Percentiles rank a stretch among this genome's conserved stretches.
Evolutionary conservation across 2,888 invertebrate species (phyloP).

Genomic region (Tinea semifulvella): DNA sequence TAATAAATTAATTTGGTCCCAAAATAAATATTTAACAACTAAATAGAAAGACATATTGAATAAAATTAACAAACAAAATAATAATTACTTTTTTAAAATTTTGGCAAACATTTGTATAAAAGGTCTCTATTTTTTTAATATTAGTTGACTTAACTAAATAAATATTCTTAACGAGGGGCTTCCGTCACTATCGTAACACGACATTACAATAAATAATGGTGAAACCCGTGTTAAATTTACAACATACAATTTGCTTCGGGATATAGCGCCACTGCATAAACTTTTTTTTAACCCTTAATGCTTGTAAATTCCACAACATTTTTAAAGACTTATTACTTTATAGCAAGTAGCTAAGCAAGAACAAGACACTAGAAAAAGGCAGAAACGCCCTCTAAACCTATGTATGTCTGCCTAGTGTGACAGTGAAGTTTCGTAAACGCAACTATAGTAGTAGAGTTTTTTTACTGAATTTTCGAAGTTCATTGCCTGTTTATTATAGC

Average conservation of each 20-base stretch:
- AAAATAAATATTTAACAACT: conserved; percentile 63
- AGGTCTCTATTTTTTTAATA: conserved; percentile 51
- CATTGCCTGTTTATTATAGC: too few species aligned
- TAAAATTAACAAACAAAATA: conserved; percentile 49
- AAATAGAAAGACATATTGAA: conserved; percentile 37
- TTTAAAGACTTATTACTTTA: too few species aligned
- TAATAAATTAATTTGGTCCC: conserved; percentile 68
- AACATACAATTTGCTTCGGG: background rate
- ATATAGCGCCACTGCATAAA: background rate
- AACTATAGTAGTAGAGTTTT: too few species aligned
- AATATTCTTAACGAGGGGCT: conserved; percentile 43
- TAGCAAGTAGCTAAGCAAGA: too few species aligned
- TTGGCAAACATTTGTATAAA: conserved; percentile 55
- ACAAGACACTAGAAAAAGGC: too few species aligned
- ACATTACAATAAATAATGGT: background rate
- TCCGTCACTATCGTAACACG: background rate
- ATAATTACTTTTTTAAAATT: conserved; percentile 59
- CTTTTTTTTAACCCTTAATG: too few species aligned
- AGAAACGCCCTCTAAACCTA: too few species aligned
- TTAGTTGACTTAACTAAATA: conserved; percentile 52
- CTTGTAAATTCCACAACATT: too few species aligned
- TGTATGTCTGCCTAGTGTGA: too few species aligned
- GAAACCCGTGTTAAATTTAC: conserved; percentile 5
- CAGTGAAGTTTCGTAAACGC: too few species aligned
- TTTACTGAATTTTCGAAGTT: too few species aligned